These are phyloP conservation scores for Cercopithecus mona DNA, from an alignment of 2,113 vertebrate genomes.

Conservation along the genomic window DNA sequence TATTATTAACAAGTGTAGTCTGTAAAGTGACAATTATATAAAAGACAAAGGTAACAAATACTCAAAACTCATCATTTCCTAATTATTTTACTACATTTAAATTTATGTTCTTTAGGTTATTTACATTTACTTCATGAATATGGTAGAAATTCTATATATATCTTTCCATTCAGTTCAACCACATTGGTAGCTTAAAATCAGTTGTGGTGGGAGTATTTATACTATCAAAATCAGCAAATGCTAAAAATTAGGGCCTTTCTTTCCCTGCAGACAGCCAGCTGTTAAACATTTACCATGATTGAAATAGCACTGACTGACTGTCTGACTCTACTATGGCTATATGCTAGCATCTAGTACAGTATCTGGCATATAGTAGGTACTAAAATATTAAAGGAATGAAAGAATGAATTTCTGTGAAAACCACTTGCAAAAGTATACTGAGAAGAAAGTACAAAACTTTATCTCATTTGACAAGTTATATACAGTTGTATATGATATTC, in stretches of 20 bases:
- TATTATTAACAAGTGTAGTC: neutral
- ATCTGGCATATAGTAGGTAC: neutral
- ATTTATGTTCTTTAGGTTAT: neutral
- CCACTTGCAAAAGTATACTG: slow-evolving; percentile 56
- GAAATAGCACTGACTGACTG: no score
- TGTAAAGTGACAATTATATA: neutral
- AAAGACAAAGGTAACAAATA: neutral
- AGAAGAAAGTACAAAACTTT: slow-evolving; percentile 50
- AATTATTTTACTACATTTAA: neutral
- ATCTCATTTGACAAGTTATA: slow-evolving; percentile 31
- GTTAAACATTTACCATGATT: neutral
- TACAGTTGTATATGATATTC: slow-evolving; percentile 31
- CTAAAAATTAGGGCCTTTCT: neutral
- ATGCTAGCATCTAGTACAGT: neutral
- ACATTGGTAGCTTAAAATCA: neutral
- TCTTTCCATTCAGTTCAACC: neutral
- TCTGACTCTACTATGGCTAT: accelerated
- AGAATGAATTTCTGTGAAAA: neutral
- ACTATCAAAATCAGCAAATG: neutral
- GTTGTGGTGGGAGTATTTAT: neutral
- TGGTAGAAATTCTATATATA: neutral
- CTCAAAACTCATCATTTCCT: neutral
- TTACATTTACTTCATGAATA: neutral
- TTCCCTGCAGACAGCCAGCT: neutral
- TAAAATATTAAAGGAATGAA: neutral